These are phyloP conservation scores for Metridium senile DNA, from an alignment of 92 coral and sea anemone genomes.

Conservation along the genomic window DNA sequence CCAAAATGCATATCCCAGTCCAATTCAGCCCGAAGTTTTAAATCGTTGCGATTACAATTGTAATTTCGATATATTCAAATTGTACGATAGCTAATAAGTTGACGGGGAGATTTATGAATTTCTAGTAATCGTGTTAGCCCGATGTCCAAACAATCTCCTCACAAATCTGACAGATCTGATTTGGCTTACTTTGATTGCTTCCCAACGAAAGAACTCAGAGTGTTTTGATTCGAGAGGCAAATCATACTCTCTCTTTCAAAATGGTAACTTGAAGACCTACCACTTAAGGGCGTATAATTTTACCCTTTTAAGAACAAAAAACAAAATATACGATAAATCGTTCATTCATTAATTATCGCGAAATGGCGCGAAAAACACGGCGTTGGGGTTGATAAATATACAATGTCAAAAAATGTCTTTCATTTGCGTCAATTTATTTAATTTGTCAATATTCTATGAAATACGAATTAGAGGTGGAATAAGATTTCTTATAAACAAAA, in stretches of 20 bases:
- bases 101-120: conserved; percentile 15
- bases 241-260: background rate
- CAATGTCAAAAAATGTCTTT: no score
- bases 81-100: conserved; percentile 1
- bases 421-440: no score
- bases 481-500: no score
- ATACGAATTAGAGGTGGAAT: no score
- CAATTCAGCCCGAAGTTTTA: background rate
- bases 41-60: conserved; percentile 8
- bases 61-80: conserved; percentile 9
- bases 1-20: no score
- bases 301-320: background rate
- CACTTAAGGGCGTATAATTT: background rate
- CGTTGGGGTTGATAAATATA: no score
- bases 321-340: no score
- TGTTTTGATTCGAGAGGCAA: background rate
- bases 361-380: no score
- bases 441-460: no score
- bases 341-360: no score
- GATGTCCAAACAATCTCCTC: conserved; percentile 7
- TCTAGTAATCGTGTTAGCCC: conserved; percentile 3
- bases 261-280: background rate
- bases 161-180: conserved; percentile 18
- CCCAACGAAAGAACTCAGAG: background rate
- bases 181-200: background rate